Conservation (phyloP, 2,113 vertebrate species). For the Corynorhinus townsendii region DNA sequence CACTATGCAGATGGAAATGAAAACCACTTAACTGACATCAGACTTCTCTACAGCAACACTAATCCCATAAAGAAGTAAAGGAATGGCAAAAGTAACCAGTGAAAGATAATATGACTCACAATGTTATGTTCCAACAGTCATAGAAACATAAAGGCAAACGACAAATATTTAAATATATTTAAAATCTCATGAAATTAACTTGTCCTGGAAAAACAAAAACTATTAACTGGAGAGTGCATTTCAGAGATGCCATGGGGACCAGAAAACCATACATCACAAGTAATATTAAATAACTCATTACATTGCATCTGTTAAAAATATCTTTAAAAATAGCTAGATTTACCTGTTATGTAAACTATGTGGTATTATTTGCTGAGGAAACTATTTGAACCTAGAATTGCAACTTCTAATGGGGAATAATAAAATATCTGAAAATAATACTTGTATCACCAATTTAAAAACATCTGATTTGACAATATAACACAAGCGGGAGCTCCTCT, state of each 20-base stretch:
- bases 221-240: neutral
- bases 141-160: neutral
- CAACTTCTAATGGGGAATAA: neutral
- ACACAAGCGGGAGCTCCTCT: slow-evolving; percentile 48
- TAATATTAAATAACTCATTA: neutral
- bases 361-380: neutral
- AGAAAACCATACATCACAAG: neutral
- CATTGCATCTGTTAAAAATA: neutral
- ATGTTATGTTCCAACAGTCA: neutral
- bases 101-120: neutral
- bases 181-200: neutral
- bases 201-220: neutral
- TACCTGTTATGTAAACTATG: neutral
- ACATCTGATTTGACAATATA: neutral
- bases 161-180: neutral
- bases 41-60: neutral
- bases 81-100: neutral
- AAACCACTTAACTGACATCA: neutral
- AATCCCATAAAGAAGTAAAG: neutral
- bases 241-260: neutral
- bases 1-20: neutral
- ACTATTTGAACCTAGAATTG: neutral
- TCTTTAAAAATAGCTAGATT: neutral
- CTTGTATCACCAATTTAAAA: neutral
- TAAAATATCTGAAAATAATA: neutral